phyloP scores from a whole-genome alignment of 2,888 invertebrate genomes.

The Blastobasis lacticolella region DNA sequence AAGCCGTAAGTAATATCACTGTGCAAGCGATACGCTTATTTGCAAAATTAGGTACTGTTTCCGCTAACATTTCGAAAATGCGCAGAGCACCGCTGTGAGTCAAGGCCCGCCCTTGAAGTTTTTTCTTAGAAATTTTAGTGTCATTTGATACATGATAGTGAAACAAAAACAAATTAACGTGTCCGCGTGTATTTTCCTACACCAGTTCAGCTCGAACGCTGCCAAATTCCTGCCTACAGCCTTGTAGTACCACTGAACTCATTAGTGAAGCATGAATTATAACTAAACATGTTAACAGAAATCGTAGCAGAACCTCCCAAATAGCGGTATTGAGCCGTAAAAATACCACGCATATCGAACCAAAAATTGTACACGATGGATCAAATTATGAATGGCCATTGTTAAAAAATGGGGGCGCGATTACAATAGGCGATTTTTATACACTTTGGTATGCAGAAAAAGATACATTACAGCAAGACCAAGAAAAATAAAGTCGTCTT shows the following conservation, averaged over 20 bases:
- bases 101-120: too few relatives aligned
- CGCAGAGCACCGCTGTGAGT: too few relatives aligned
- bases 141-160: not conserved
- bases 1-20: too few relatives aligned
- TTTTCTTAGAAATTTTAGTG: not conserved
- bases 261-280: constrained; percentile 12
- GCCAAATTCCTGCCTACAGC: constrained; percentile 18
- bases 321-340: too few relatives aligned
- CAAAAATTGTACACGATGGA: constrained; percentile 16
- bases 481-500: too few relatives aligned
- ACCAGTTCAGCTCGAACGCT: constrained; percentile 7
- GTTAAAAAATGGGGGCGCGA: constrained; percentile 29
- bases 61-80: too few relatives aligned
- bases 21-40: too few relatives aligned
- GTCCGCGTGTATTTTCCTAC: constrained; percentile 2
- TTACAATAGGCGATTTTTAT: constrained; percentile 20
- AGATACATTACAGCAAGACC: too few relatives aligned
- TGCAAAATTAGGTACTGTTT: too few relatives aligned
- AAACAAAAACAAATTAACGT: constrained; percentile 8
- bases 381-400: constrained; percentile 30
- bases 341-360: constrained; percentile 1
- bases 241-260: constrained; percentile 33
- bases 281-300: too few relatives aligned
- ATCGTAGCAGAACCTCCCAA: too few relatives aligned
- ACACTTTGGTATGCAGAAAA: too few relatives aligned